Percentiles rank a stretch among this genome's conserved stretches.
phyloP scores from a whole-genome alignment of 2,113 vertebrate genomes.

The Lampris incognitus region DNA sequence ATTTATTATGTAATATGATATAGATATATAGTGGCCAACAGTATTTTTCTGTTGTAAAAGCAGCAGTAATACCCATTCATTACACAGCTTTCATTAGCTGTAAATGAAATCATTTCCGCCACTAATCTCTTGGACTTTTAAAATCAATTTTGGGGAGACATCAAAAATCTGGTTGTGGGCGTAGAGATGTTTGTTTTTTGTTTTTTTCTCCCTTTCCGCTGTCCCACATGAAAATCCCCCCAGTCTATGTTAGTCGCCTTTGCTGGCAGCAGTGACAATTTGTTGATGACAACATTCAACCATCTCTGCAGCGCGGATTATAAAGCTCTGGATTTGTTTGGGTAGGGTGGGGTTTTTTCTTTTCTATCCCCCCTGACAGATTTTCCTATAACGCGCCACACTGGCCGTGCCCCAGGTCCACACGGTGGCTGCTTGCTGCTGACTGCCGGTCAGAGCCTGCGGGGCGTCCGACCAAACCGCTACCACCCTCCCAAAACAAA shows the following conservation, averaged over 20 bases:
- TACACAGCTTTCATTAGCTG: too few species aligned
- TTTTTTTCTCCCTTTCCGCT: background rate
- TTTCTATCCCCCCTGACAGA: constrained; percentile 57
- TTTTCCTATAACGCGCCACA: constrained; percentile 63
- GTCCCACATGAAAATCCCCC: constrained; percentile 15
- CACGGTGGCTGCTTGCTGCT: constrained; percentile 49
- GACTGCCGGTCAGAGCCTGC: constrained; percentile 59
- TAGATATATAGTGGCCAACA: too few species aligned
- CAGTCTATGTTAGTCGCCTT: constrained; percentile 16
- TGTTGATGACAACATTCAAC: constrained; percentile 63
- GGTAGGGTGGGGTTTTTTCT: constrained; percentile 58
- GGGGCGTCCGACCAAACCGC: constrained; percentile 45
- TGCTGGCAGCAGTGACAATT: constrained; percentile 44
- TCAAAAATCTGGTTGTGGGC: too few species aligned
- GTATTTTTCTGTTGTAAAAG: too few species aligned
- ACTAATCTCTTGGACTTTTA: background rate
- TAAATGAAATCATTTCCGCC: background rate
- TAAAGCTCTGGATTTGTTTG: constrained; percentile 71
- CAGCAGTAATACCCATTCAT: too few species aligned
- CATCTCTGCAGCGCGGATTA: constrained; percentile 65
- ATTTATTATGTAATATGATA: too few species aligned
- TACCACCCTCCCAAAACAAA: constrained; percentile 41
- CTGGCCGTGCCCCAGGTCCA: constrained; percentile 65
- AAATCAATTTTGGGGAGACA: constrained; percentile 1
- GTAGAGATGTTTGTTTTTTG: background rate